A percentile compares a stretch with the other conserved stretches of the same genome.
Conservation (phyloP, 2,797 vertebrate genomes). For the Bucorvus abyssinicus region DNA sequence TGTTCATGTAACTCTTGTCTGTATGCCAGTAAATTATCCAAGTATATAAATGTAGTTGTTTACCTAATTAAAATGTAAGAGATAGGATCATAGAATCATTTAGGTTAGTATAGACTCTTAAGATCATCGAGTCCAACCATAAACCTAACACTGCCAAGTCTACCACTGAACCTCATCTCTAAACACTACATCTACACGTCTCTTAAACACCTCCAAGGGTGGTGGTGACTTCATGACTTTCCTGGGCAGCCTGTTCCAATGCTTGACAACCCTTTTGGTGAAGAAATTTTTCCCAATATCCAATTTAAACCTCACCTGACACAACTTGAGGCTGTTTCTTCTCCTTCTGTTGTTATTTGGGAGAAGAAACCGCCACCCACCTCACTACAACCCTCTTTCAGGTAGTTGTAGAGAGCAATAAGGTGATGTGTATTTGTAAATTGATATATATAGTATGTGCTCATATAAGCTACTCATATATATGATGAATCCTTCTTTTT, state of each 20-base stretch:
- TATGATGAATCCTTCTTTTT: background rate
- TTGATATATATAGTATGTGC: background rate
- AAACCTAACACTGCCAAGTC: background rate
- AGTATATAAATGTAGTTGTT: background rate
- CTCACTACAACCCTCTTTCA: fast-evolving
- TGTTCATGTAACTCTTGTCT: background rate
- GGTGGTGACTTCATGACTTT: background rate
- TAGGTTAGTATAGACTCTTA: background rate
- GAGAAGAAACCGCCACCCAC: fast-evolving
- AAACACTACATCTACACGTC: fast-evolving
- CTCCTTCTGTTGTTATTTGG: background rate
- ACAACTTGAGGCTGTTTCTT: background rate
- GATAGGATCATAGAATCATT: background rate
- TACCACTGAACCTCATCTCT: background rate
- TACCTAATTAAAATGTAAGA: background rate
- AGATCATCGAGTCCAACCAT: background rate
- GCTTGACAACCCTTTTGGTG: background rate
- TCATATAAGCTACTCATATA: background rate
- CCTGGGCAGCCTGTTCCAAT: background rate
- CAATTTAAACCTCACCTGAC: background rate
- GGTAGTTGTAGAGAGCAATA: background rate
- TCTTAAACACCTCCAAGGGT: background rate
- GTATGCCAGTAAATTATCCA: background rate
- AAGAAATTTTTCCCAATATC: background rate
- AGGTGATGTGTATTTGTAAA: background rate